These are phyloP conservation scores for Euzetes globulus DNA, from an alignment of 2,888 invertebrate species.

Conservation along the genomic window DNA sequence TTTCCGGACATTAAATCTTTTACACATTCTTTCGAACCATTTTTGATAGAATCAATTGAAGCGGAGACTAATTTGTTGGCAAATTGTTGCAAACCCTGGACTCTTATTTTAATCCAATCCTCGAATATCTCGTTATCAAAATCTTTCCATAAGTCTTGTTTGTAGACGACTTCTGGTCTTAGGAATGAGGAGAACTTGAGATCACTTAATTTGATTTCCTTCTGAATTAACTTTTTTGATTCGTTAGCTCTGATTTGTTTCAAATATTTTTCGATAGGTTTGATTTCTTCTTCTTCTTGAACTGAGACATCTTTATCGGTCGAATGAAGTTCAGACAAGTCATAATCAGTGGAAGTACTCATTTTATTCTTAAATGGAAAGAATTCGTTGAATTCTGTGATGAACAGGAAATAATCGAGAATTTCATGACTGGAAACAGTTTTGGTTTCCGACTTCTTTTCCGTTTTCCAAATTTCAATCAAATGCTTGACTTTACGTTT, in stretches of 20 bases:
- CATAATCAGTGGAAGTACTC: not conserved
- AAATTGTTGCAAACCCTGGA: not conserved
- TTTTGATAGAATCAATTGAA: not conserved
- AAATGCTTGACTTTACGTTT: not conserved
- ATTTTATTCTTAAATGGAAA: not conserved
- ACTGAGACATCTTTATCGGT: not conserved
- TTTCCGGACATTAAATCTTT: not conserved
- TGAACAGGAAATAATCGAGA: slow-evolving; percentile 9
- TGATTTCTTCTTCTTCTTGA: not conserved
- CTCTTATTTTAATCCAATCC: not conserved
- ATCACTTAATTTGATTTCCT: not conserved
- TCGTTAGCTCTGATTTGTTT: not conserved
- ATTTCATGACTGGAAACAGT: not conserved
- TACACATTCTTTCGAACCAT: not conserved
- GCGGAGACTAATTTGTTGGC: not conserved
- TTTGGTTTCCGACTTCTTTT: too few relatives aligned
- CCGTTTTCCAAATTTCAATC: not conserved
- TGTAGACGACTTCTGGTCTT: not conserved
- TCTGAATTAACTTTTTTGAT: not conserved
- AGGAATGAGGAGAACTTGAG: not conserved
- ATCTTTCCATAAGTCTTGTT: not conserved
- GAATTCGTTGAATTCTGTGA: not conserved
- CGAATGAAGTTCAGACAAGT: not conserved
- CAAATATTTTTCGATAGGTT: not conserved
- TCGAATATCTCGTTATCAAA: not conserved